Percentiles rank a stretch among this genome's conserved stretches.
Evolutionary conservation across 2,888 invertebrate genomes (phyloP).

Genomic region (Bugula neritina): DNA sequence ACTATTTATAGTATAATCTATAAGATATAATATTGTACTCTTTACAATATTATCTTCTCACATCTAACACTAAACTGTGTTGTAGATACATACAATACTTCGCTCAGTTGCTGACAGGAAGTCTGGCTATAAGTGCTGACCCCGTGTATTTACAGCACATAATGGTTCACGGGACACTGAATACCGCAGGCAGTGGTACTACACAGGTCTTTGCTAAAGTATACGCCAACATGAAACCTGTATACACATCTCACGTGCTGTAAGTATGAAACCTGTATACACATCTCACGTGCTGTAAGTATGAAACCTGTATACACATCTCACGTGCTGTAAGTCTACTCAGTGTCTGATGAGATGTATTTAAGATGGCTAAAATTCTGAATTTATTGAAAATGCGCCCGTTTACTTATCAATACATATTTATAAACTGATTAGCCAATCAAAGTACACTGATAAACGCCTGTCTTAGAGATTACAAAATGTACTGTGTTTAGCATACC

Average conservation of each 20-base stretch:
- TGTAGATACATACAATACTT: slow-evolving; percentile 85
- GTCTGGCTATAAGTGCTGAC: slow-evolving; percentile 78
- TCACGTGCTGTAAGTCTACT: slow-evolving; percentile 66
- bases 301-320: slow-evolving; percentile 83
- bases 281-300: slow-evolving; percentile 71
- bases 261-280: slow-evolving; percentile 73
- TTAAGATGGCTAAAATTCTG: no score
- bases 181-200: slow-evolving; percentile 58
- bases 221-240: slow-evolving; percentile 82
- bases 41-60: no score
- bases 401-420: no score
- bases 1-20: no score
- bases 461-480: no score
- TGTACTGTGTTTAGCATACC: no score
- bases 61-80: no score
- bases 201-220: slow-evolving; percentile 59
- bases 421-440: no score
- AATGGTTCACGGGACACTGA: slow-evolving; percentile 76
- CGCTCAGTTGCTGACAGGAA: slow-evolving; percentile 79
- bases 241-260: slow-evolving; percentile 78
- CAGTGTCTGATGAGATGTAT: no score
- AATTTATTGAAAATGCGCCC: no score
- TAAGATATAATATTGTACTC: no score
- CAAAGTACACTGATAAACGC: no score
- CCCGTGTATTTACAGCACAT: slow-evolving; percentile 80